These are phyloP conservation scores for Dione vanillae DNA, from an alignment of 2,888 invertebrate genomes.

Conservation along the genomic window DNA sequence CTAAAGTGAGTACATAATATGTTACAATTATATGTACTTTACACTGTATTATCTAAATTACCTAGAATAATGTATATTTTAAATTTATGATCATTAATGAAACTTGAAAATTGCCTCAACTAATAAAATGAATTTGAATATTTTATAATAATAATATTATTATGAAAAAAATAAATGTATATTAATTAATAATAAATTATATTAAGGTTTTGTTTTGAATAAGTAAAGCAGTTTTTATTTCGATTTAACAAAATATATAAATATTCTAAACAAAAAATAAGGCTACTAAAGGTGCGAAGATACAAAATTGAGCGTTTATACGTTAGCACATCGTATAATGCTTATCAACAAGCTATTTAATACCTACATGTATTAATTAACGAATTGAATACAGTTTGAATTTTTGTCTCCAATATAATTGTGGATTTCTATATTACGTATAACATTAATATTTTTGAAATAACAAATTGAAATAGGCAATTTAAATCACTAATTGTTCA, in stretches of 20 bases:
- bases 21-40: too few species aligned
- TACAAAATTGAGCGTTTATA: not conserved
- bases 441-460: not conserved
- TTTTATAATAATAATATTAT: not conserved
- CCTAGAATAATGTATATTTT: too few species aligned
- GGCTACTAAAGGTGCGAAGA: not conserved
- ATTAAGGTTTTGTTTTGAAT: not conserved
- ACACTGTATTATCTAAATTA: too few species aligned
- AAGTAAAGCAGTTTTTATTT: not conserved
- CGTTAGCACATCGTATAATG: not conserved
- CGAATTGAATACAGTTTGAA: slow-evolving; percentile 23
- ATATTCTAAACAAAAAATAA: not conserved
- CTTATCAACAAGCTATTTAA: slow-evolving; percentile 21
- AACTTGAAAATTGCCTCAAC: too few species aligned
- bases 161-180: too few species aligned
- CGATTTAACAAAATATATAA: not conserved
- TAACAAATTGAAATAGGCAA: too few species aligned
- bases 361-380: slow-evolving; percentile 30
- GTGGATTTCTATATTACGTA: slow-evolving; percentile 14
- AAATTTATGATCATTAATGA: too few species aligned
- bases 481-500: too few species aligned
- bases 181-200: not conserved
- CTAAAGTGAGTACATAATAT: too few species aligned
- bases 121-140: too few species aligned
- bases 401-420: slow-evolving; percentile 44